Base-by-base conservation (phyloP, 1,140 invertebrate species). In the Colletes gigas region DNA sequence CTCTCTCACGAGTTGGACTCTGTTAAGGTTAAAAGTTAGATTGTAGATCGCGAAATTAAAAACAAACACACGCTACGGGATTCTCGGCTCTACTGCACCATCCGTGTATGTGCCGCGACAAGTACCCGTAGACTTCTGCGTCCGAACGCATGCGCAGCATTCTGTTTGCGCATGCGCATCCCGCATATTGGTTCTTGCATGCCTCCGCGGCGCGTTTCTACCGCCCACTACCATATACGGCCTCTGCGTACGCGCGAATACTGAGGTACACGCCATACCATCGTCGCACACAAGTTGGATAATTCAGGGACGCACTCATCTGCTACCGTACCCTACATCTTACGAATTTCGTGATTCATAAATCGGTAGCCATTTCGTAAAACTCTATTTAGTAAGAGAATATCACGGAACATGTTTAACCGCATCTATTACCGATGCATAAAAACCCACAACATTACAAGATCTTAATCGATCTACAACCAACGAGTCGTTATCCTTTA, bases 181-280 rank as follows among this genome's bases (percentile, higher is more conserved):
- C 15, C 60, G 70, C 83, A 78, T 73, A 78, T 78, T 77, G 77
- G 82, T 83, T 84, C 82, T 79, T 83, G 83, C 83, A 74, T 77
- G 17, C 60, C 15, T 54, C 59, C 66, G 39, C 63, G 55, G 59
- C 67, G 59, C 62, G 78, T 74, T 55, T 74, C 80, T 91, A 89
- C 91, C 91, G 90, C 92, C 91, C 91, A 92, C 92, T 92, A 89
- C 92, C 92, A 92, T 92, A 92, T 92, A 92, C 91, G 91, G 92
- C 87, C 91, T 88, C 84, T 83, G 86, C 85, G 82, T 90, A 81
- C 84, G 85, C 88, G 85, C 83, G 84, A 81, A 87, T 84, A 83
- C 70, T 83, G 88, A 86, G 66, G 73, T 85, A 85, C 63, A 30
- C 72, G 69, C 83, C 75, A 73, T 83, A 78, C 72, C 83, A 77